Percentiles rank a stretch among this genome's conserved stretches.
phyloP scores from a whole-genome alignment of 2,113 vertebrate species.

The Mesembrinibis cayennensis region DNA sequence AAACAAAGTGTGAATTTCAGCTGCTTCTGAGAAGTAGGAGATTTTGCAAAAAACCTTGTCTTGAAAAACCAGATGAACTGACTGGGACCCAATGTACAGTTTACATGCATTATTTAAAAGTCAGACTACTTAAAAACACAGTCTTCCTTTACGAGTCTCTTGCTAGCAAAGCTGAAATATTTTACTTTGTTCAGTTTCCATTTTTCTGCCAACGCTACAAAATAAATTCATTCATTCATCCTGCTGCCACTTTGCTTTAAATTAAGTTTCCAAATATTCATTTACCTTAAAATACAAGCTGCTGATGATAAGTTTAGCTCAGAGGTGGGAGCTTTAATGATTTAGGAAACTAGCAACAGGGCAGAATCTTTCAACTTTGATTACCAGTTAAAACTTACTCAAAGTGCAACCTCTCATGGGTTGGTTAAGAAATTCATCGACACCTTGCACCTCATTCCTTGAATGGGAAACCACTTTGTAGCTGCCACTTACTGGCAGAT shows the following conservation, averaged over 20 bases:
- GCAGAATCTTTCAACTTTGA: background rate
- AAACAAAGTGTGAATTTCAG: background rate
- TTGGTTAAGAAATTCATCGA: background rate
- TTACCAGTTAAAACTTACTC: background rate
- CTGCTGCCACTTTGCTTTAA: background rate
- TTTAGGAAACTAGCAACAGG: background rate
- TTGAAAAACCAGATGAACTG: background rate
- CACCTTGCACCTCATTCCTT: background rate
- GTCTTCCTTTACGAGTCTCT: background rate
- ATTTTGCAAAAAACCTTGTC: background rate
- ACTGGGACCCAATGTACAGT: background rate
- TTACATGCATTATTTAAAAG: background rate
- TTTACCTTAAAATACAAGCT: slow-evolving; percentile 9
- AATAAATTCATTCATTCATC: background rate
- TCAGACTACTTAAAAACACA: background rate
- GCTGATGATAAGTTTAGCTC: background rate
- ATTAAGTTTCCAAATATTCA: background rate
- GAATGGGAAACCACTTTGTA: background rate
- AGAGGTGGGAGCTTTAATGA: background rate
- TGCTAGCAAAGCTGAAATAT: slow-evolving; percentile 7
- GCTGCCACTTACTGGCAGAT: background rate
- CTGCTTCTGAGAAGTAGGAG: background rate
- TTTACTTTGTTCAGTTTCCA: background rate
- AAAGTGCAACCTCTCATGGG: background rate
- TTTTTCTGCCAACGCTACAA: background rate